Evolutionary conservation across 2,888 invertebrate genomes (phyloP).

Genomic region (Acleris laterana): DNA sequence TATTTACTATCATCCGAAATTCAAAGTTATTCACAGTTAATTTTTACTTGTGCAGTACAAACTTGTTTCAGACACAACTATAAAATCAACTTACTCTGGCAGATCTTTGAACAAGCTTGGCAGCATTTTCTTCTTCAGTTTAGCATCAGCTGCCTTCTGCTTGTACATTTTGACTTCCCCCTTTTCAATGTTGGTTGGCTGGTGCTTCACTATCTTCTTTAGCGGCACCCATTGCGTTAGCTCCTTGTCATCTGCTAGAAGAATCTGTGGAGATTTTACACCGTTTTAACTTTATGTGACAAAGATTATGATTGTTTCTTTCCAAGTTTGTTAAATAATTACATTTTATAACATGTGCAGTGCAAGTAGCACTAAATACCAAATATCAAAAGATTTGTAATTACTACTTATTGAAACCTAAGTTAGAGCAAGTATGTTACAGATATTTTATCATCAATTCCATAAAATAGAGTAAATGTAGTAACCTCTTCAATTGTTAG

Average conservation of each 20-base stretch:
- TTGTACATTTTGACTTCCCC: conserved; percentile 91
- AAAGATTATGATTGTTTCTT: too few relatives aligned
- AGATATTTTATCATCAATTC: not conserved
- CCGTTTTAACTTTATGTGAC: not conserved
- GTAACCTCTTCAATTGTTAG: conserved; percentile 94
- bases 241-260: conserved; percentile 95
- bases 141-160: conserved; percentile 88
- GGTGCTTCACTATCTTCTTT: conserved; percentile 92
- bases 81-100: conserved; percentile 58
- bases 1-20: too few relatives aligned
- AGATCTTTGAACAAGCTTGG: conserved; percentile 88
- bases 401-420: not conserved
- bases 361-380: too few relatives aligned
- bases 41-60: too few relatives aligned
- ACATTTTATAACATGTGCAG: too few relatives aligned
- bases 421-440: not conserved
- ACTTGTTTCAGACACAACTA: not conserved
- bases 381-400: too few relatives aligned
- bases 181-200: conserved; percentile 90
- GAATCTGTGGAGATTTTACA: conserved; percentile 85
- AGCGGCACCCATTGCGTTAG: conserved; percentile 97
- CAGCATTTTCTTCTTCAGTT: conserved; percentile 91
- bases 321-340: too few relatives aligned
- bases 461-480: not conserved
- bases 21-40: too few relatives aligned